Evolutionary conservation across 2,113 vertebrate genomes (phyloP), one percentile per base, ranked within the genome.

Genomic region (Rhombomys opimus): DNA sequence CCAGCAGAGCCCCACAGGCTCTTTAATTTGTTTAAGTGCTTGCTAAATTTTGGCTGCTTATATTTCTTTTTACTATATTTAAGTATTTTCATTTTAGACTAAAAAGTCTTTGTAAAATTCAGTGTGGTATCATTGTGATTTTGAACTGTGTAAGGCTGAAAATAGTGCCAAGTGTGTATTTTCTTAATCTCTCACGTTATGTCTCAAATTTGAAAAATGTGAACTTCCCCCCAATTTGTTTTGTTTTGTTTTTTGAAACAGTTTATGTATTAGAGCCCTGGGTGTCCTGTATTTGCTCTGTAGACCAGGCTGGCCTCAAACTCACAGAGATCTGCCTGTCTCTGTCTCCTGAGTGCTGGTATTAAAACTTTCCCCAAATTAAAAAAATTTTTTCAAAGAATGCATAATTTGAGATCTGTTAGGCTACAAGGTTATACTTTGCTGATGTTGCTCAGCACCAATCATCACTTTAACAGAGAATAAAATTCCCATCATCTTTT

Each of bases 141-240:
- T 95, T 94, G 86, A 84, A 93, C 95, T 92, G 88, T 76, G 23
- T 87, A 72, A 92, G 35, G 10, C 68, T 90, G 68, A 96, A 94
- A 94, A 89, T 87, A 95, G n/a, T 96, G 32, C 46, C 61, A 38
- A 96, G 12, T 96, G 57, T 95, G 87, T 88, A 87, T 89, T 61
- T 63, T 75, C 91, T 96, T 89, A 80, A 96, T 63, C 75, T 95
- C 23, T 59, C 7, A 96, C 41, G 94, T 82, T 84, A 89, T 93
- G 65, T 90, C 41, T 89, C 75, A 93, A 92, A 90, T 93, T 93
- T 93, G 75, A 96, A 96, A 91, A 87, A 92, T 91, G 17, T 96
- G 57, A 90, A 88, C 32, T 85, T 80, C 5, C 68, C 9, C 6
- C 0, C 93, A 88, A 90, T 85, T 57, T 57, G 57, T 15, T 57